A percentile compares a stretch with the other conserved stretches of the same genome.
Evolutionary conservation across 2,888 invertebrate genomes (phyloP).

Genomic region (Ditula angustiorana): DNA sequence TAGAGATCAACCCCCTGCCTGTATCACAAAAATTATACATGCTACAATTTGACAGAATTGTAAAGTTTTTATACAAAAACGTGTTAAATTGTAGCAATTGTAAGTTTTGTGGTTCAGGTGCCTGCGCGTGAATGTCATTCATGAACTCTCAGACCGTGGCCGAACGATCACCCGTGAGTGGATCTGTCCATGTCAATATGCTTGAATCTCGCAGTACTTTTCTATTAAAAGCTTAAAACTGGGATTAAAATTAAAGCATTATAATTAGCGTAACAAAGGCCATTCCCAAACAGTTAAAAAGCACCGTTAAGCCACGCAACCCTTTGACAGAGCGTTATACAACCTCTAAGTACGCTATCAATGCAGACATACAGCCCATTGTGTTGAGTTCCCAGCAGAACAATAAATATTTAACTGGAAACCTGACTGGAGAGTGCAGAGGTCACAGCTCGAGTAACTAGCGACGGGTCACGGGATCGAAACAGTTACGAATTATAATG

Average conservation of each 20-base stretch:
- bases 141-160: too few species aligned
- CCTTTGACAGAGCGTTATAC: conserved; percentile 19
- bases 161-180: too few species aligned
- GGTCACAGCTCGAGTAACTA: conserved; percentile 2
- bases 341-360: conserved; percentile 26
- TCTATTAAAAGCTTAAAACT: not conserved
- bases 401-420: conserved; percentile 36
- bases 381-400: conserved; percentile 53
- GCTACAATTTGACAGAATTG: too few species aligned
- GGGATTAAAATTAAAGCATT: not conserved
- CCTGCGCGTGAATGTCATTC: too few species aligned
- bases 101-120: too few species aligned
- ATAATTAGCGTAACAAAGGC: not conserved
- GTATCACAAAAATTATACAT: too few species aligned
- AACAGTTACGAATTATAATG: not conserved
- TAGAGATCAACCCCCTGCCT: too few species aligned
- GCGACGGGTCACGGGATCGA: not conserved
- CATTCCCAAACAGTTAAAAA: conserved; percentile 12
- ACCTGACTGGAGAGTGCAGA: conserved; percentile 35
- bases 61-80: too few species aligned
- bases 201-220: not conserved
- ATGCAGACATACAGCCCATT: conserved; percentile 56
- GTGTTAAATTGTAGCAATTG: too few species aligned
- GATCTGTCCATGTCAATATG: too few species aligned
- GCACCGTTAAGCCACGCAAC: conserved; percentile 16